These are phyloP conservation scores for Apodemus sylvaticus DNA, from an alignment of 2,113 vertebrate species.

Conservation along the genomic window DNA sequence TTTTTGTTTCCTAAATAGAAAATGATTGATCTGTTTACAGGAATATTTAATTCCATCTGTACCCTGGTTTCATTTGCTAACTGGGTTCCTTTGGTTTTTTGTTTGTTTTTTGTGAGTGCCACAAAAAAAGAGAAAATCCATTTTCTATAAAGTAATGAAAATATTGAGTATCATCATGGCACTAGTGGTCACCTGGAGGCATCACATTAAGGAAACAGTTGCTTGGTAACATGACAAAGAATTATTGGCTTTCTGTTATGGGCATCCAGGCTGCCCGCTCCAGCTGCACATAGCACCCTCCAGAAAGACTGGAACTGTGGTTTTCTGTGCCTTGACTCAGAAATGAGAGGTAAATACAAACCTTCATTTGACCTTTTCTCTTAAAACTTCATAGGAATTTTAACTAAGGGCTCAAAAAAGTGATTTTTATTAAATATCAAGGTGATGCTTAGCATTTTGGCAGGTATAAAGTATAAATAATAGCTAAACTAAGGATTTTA, in stretches of 20 bases:
- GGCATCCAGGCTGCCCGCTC: background rate
- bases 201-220: background rate
- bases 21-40: conserved; percentile 57
- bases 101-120: background rate
- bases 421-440: background rate
- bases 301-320: background rate
- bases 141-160: conserved; percentile 10
- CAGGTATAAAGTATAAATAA: background rate
- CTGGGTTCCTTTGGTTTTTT: background rate
- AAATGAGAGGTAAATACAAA: background rate
- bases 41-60: conserved; percentile 45
- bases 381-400: conserved; percentile 47
- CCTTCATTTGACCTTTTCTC: background rate
- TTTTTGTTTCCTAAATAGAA: conserved; percentile 54
- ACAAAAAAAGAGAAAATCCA: conserved; percentile 12
- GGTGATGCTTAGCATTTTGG: conserved; percentile 4
- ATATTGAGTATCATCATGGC: background rate
- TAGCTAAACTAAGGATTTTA: conserved; percentile 1
- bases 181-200: background rate
- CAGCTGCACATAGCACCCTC: background rate
- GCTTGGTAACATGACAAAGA: background rate
- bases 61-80: conserved; percentile 49
- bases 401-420: conserved; percentile 29
- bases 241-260: background rate
- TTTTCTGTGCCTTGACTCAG: background rate